Evolutionary conservation across 2,113 vertebrate genomes (phyloP).

Genomic region (Poeciliopsis turrubarensis): DNA sequence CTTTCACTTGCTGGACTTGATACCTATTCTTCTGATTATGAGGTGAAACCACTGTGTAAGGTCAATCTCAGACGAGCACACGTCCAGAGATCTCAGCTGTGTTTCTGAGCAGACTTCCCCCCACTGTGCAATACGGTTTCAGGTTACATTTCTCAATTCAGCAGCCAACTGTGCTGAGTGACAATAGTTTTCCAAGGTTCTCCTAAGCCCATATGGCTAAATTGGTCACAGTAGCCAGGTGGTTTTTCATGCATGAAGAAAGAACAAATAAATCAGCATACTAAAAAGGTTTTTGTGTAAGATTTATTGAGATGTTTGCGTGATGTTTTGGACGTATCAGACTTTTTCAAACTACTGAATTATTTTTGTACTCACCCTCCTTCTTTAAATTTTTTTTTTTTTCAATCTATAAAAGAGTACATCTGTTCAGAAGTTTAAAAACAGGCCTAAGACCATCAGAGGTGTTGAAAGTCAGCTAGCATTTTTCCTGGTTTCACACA

Average conservation of each 20-base stretch:
- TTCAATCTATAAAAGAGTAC: not conserved
- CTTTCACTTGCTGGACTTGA: too few species aligned
- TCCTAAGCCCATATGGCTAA: not conserved
- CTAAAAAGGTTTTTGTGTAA: not conserved
- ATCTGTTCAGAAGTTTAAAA: not conserved
- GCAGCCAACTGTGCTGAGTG: not conserved
- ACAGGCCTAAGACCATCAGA: not conserved
- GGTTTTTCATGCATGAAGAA: not conserved
- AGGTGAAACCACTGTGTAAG: not conserved
- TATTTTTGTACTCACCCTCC: not conserved
- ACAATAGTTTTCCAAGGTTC: conserved; percentile 1
- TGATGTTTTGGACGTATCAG: not conserved
- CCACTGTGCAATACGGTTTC: not conserved
- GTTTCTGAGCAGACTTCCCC: not conserved
- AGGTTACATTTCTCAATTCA: not conserved
- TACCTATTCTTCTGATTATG: too few species aligned
- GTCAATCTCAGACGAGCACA: not conserved
- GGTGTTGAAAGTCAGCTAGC: not conserved
- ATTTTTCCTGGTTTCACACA: not conserved
- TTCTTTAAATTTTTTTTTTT: not conserved
- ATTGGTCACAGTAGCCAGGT: not conserved
- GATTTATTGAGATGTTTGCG: not conserved
- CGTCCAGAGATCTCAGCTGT: not conserved
- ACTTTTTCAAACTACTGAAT: not conserved
- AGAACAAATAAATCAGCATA: not conserved